These are phyloP conservation scores for Habrosyne pyritoides DNA, from an alignment of 2,888 invertebrate genomes.

Conservation along the genomic window DNA sequence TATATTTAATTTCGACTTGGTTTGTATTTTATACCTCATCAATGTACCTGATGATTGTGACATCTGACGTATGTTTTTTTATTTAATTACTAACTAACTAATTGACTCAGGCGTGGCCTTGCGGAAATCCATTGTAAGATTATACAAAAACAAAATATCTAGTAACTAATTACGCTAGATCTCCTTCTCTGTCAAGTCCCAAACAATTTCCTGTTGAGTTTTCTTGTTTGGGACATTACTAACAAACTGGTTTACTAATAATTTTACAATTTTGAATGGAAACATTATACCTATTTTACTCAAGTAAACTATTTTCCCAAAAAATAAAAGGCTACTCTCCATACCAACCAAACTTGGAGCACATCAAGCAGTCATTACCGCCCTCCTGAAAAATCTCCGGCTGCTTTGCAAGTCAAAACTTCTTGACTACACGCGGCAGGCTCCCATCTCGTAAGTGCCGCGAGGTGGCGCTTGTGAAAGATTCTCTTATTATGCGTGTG, in stretches of 20 bases:
- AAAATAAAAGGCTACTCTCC: slow-evolving; percentile 37
- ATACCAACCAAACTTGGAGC: slow-evolving; percentile 46
- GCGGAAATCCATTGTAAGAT: no score
- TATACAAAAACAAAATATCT: no score
- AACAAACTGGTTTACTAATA: no score
- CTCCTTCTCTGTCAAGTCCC: no score
- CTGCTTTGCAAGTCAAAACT: slow-evolving; percentile 81
- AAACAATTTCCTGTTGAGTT: no score
- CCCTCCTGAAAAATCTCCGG: slow-evolving; percentile 78
- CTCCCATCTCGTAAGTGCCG: slow-evolving; percentile 20
- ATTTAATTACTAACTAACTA: no score
- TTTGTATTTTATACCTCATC: neutral
- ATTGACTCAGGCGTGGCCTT: no score
- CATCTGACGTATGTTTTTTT: no score
- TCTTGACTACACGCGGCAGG: neutral
- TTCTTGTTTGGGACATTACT: no score
- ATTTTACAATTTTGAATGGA: no score
- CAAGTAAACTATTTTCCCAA: neutral
- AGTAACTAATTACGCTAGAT: no score
- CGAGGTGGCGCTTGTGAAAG: slow-evolving; percentile 19
- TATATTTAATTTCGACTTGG: neutral
- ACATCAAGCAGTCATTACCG: slow-evolving; percentile 81
- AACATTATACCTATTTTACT: neutral
- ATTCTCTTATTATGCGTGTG: slow-evolving; percentile 42
- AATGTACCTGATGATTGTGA: no score